Base-by-base conservation (phyloP, 1,140 invertebrate genomes). In the Nixonia krombeini region DNA sequence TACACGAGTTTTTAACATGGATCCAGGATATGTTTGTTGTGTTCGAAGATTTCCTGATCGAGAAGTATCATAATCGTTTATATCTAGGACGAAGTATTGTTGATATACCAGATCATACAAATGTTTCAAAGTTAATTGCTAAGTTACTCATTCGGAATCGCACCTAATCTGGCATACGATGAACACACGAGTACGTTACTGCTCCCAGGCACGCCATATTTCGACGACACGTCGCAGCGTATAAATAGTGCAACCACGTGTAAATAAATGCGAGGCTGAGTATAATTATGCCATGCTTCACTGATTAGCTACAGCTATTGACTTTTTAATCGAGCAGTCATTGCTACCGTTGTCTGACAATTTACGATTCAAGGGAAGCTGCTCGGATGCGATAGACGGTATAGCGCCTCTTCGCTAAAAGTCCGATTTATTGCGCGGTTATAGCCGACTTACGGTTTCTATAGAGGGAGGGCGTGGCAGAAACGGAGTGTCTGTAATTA, bases 61-160 rank as follows among this genome's bases (percentile, higher is more conserved):
- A n/a, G n/a, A n/a, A n/a, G n/a, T n/a, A n/a, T n/a, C n/a, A n/a
- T n/a, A n/a, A n/a, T n/a, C n/a, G n/a, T n/a, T n/a, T n/a, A n/a
- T n/a, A n/a, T n/a, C n/a, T n/a, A n/a, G n/a, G n/a, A n/a, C n/a
- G n/a, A n/a, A n/a, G n/a, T n/a, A n/a, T n/a, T n/a, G n/a, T n/a
- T n/a, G n/a, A n/a, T n/a, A n/a, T n/a, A n/a, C n/a, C n/a, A n/a
- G n/a, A n/a, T n/a, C n/a, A n/a, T n/a, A n/a, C n/a, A n/a, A n/a
- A n/a, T n/a, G n/a, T n/a, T n/a, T n/a, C n/a, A n/a, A n/a, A n/a
- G n/a, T n/a, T n/a, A n/a, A n/a, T n/a, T n/a, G n/a, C n/a, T n/a
- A n/a, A n/a, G 33, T 49, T 49, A 49, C 15, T 17, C 9, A 49
- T 49, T 50, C 35, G 17, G 13, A 13, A 23, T 28, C 26, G 8